phyloP scores from a whole-genome alignment of 2,113 vertebrate genomes.

The Boleophthalmus pectinirostris region DNA sequence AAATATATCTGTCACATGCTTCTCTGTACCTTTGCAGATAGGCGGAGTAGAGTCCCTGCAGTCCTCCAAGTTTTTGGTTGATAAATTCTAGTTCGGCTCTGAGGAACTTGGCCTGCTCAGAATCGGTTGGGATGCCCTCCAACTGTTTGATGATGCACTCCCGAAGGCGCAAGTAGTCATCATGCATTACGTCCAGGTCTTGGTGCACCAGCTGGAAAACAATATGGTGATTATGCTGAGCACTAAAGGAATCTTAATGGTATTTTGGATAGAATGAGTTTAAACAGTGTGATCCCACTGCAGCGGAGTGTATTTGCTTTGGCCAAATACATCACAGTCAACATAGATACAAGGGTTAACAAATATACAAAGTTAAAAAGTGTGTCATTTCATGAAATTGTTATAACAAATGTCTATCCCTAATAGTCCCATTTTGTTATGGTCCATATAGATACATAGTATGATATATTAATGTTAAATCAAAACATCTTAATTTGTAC shows the following conservation, averaged over 20 bases:
- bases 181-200: conserved; percentile 69
- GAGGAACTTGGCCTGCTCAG: conserved; percentile 74
- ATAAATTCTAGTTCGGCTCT: conserved; percentile 84
- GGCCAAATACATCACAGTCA: too few relatives aligned
- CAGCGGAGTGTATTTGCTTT: too few relatives aligned
- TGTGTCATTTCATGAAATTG: too few relatives aligned
- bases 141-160: conserved; percentile 74
- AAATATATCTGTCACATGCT: neutral
- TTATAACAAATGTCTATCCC: too few relatives aligned
- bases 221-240: neutral
- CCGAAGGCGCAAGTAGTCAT: conserved; percentile 72
- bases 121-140: conserved; percentile 55
- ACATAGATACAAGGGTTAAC: too few relatives aligned
- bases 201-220: conserved; percentile 58
- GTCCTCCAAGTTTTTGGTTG: conserved; percentile 86
- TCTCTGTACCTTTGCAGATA: conserved; percentile 85
- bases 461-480: too few relatives aligned
- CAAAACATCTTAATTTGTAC: neutral
- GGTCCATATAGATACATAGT: too few relatives aligned
- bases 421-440: too few relatives aligned
- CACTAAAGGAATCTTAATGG: neutral
- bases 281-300: too few relatives aligned
- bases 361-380: too few relatives aligned
- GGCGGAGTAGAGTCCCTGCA: conserved; percentile 84
- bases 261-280: neutral